Base-by-base conservation (phyloP, 2,113 vertebrate species). In the Corydoras maculifer region DNA sequence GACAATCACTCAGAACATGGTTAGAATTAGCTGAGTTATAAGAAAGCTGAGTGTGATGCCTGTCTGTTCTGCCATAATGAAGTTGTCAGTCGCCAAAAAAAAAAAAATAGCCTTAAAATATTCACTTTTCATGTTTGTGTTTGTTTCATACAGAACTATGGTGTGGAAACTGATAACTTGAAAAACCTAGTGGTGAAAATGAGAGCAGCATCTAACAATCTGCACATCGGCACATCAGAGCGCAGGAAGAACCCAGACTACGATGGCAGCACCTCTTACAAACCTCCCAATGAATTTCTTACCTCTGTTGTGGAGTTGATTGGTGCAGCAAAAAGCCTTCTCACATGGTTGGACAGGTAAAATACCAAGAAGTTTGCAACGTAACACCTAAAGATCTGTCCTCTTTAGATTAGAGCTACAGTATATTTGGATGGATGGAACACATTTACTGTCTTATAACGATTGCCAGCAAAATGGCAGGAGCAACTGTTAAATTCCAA, bases 251-350 rank as follows among this genome's bases (percentile, higher is more conserved):
- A 85, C 76, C 88, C 91, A 0, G 81, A 72, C 9, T 95, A 94
- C 0, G 93, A 96, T 0, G 91, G 93, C 59, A 89, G 81, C 83
- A 86, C 80, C 0, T 92, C 92, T 1, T 90, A 77, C 76, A 98
- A 97, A 78, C 95, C 95, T 4, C 91, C 93, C 68, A 99, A 97
- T 9, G 94, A 99, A 80, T 94, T 99, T 73, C 93, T 99, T 3
- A 98, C 97, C 15, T 96, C 94, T 0, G 97, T 98, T 5, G 95
- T 99, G 58, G 96, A 97, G 79, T 92, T 99, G 73, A 99, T 99
- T 5, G 94, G 94, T 0, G 91, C 94, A 32, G 97, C 97, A 2
- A 99, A 99, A 85, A 93, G 93, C 79, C 88, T 99, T 71, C 84
- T 99, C 72, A 93, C 94, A 0, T 99, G 96, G 95, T 86, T 99